Conservation (phyloP, 2,113 vertebrate genomes). For the Lucifuga dentata region DNA sequence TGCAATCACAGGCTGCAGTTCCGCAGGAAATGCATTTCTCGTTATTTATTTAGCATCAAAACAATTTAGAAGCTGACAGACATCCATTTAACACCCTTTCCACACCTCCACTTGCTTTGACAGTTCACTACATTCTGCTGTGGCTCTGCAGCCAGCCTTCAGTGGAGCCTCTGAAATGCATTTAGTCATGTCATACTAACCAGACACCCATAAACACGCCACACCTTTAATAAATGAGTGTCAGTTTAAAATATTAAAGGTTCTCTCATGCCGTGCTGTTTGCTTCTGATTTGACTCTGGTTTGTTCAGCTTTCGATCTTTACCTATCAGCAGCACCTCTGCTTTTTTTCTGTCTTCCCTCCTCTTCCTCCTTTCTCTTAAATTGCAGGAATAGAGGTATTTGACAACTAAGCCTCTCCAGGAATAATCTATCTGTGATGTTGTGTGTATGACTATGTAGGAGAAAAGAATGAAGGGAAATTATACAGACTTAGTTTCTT, state of each 20-base stretch:
- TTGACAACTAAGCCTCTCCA: slow-evolving; percentile 59
- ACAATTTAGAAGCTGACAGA: too few species aligned
- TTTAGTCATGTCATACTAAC: slow-evolving; percentile 64
- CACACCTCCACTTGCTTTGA: too few species aligned
- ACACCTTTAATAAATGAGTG: slow-evolving; percentile 49
- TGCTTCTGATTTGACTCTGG: slow-evolving; percentile 77
- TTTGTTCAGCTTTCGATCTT: slow-evolving; percentile 81
- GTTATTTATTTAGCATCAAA: too few species aligned
- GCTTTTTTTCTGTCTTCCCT: slow-evolving; percentile 68
- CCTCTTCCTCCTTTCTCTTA: slow-evolving; percentile 63
- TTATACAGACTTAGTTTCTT: slow-evolving; percentile 18
- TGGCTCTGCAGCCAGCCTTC: slow-evolving; percentile 65
- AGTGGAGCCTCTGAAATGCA: slow-evolving; percentile 57
- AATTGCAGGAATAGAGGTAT: slow-evolving; percentile 72
- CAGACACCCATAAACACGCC: slow-evolving; percentile 67
- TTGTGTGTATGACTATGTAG: slow-evolving; percentile 47
- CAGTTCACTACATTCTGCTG: slow-evolving; percentile 34
- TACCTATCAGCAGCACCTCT: slow-evolving; percentile 79
- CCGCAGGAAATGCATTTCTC: too few species aligned
- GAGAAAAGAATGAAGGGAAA: slow-evolving; percentile 10
- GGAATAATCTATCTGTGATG: slow-evolving; percentile 27
- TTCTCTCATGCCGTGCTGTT: slow-evolving; percentile 75
- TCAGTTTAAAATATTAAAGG: slow-evolving; percentile 66
- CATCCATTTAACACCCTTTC: too few species aligned
- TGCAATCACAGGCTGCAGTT: too few species aligned